These are phyloP conservation scores for Anabacerthia variegaticeps DNA, from an alignment of 2,797 vertebrate genomes.

Conservation along the genomic window DNA sequence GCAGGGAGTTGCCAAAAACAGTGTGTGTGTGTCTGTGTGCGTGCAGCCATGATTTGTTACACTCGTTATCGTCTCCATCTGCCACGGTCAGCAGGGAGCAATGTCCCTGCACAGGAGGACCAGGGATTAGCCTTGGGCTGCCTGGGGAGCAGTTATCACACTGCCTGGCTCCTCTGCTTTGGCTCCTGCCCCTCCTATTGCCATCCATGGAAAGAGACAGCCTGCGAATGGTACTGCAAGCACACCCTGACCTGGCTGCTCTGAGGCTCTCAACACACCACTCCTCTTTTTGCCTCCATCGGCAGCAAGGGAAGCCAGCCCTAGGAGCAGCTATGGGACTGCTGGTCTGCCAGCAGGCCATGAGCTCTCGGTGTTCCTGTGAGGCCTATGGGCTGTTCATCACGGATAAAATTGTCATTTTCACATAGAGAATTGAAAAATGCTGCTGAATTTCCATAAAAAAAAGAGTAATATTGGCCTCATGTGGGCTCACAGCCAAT, in stretches of 20 bases:
- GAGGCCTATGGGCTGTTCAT: background rate
- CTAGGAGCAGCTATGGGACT: background rate
- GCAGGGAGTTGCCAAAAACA: background rate
- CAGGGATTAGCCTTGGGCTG: background rate
- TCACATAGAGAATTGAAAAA: background rate
- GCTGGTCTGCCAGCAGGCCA: background rate
- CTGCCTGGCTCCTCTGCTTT: background rate
- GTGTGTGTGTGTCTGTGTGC: too few species aligned
- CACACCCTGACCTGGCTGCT: background rate
- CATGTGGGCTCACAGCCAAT: background rate
- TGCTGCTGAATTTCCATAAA: background rate
- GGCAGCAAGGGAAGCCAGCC: background rate
- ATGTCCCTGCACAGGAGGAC: background rate
- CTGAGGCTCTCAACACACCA: background rate
- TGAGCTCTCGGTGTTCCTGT: background rate
- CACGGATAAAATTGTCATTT: background rate
- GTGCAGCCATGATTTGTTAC: background rate
- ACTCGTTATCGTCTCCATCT: accelerated
- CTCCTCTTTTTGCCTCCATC: background rate
- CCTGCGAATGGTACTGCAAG: background rate
- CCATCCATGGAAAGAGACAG: accelerated
- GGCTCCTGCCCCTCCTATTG: background rate
- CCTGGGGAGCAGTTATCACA: background rate
- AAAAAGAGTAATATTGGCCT: background rate
- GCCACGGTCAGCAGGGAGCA: accelerated